Conservation (phyloP, 1,140 invertebrate genomes). For the Sitophilus oryzae region DNA sequence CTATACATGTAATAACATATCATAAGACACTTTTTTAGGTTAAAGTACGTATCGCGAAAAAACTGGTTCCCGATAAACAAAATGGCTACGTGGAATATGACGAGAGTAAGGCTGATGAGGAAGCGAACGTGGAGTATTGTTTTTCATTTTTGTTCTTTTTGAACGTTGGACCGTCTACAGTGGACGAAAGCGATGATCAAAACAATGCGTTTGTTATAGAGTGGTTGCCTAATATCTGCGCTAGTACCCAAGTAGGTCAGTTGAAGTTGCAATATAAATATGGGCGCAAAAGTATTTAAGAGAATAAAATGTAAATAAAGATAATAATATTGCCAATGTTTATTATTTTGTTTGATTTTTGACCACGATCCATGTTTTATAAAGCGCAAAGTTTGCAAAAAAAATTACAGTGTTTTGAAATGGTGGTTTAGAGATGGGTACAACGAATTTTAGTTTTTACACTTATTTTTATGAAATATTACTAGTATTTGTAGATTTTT, state of each 20-base stretch:
- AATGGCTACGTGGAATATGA: slow-evolving; percentile 33
- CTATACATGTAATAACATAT: too few species aligned
- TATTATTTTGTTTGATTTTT: too few species aligned
- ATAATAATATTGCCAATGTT: too few species aligned
- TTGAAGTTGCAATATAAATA: slow-evolving; percentile 36
- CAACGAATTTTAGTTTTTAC: too few species aligned
- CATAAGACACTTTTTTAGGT: too few species aligned
- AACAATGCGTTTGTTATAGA: slow-evolving; percentile 35
- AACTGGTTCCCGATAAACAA: slow-evolving; percentile 28
- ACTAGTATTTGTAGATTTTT: too few species aligned
- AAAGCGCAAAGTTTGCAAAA: too few species aligned
- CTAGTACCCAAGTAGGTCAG: slow-evolving; percentile 29
- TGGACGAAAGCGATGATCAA: slow-evolving; percentile 34
- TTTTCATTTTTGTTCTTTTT: slow-evolving; percentile 34
- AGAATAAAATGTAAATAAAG: too few species aligned
- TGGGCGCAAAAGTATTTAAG: slow-evolving; percentile 32
- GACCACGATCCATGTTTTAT: too few species aligned
- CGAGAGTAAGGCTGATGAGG: slow-evolving; percentile 20
- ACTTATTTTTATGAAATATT: too few species aligned
- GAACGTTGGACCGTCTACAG: slow-evolving; percentile 34
- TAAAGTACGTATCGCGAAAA: slow-evolving; percentile 34
- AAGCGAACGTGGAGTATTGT: slow-evolving; percentile 11
- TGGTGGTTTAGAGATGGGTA: too few species aligned
- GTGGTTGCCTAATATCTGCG: slow-evolving; percentile 30
- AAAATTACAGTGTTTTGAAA: too few species aligned